Conservation (phyloP, 37 sponge, comb jelly and placozoan genomes). For the Trichoplax adhaerens region DNA sequence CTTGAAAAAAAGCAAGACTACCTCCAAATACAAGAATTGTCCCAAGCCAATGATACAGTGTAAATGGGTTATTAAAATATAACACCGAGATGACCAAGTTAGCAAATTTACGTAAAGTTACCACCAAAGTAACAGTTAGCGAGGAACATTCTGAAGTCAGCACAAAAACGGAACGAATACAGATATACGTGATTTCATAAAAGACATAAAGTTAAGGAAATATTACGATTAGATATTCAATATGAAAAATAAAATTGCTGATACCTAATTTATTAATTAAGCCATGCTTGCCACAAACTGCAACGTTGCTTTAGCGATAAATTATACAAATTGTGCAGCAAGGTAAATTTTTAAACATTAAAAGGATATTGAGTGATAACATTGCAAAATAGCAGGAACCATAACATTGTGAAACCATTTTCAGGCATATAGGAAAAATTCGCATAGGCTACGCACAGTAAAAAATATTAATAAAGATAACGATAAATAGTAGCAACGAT, state of each 20-base stretch:
- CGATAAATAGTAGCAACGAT: no score
- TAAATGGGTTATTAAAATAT: conserved; percentile 88
- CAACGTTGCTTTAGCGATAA: no score
- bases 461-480: no score
- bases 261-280: no score
- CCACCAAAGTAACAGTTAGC: conserved; percentile 75
- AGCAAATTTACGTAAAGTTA: conserved; percentile 82
- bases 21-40: conserved; percentile 69
- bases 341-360: no score
- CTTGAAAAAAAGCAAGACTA: no score
- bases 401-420: no score
- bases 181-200: conserved; percentile 5
- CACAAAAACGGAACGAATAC: conserved; percentile 64
- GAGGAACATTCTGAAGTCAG: conserved; percentile 78
- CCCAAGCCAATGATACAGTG: conserved; percentile 69
- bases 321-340: no score
- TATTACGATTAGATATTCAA: not conserved
- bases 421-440: no score
- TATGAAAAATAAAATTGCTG: no score
- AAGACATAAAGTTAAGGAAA: not conserved
- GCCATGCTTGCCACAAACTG: no score
- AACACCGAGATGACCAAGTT: conserved; percentile 77
- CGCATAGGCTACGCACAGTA: no score
- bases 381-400: conserved; percentile 9
- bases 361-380: conserved; percentile 56